Conservation (phyloP, 2,888 invertebrate species). For the Terebella lapidaria region DNA sequence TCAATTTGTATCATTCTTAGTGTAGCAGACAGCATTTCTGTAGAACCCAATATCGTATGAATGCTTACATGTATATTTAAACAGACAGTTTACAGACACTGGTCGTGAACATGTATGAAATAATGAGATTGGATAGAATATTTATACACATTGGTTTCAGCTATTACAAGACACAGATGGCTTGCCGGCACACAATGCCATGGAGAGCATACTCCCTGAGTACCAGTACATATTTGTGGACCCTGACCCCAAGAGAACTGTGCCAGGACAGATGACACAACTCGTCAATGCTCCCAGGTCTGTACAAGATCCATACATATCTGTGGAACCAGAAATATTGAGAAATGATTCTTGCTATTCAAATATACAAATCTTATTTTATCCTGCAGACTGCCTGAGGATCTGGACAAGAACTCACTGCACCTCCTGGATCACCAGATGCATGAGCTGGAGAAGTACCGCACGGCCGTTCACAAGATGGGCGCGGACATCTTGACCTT, state of each 20-base stretch:
- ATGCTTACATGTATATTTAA: too few species aligned
- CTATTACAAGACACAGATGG: conserved; percentile 42
- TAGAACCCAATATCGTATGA: too few species aligned
- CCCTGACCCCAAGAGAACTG: conserved; percentile 19
- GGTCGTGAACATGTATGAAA: too few species aligned
- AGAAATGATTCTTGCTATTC: too few species aligned
- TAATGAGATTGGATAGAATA: too few species aligned
- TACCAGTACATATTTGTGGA: conserved; percentile 49
- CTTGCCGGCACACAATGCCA: conserved; percentile 41
- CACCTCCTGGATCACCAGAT: conserved; percentile 41
- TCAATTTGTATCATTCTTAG: too few species aligned
- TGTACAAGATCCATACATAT: neutral
- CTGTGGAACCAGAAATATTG: too few species aligned
- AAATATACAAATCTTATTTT: too few species aligned
- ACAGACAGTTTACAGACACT: too few species aligned
- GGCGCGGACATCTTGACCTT: conserved; percentile 45
- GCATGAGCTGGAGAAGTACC: conserved; percentile 43
- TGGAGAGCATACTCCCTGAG: conserved; percentile 47
- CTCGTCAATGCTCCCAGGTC: neutral
- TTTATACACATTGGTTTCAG: too few species aligned
- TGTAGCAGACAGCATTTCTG: too few species aligned
- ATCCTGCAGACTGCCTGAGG: conserved; percentile 1
- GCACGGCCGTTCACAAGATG: conserved; percentile 46
- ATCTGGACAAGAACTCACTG: conserved; percentile 8
- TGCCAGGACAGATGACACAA: neutral